These are phyloP conservation scores for Typhlichthys subterraneus DNA, from an alignment of 2,797 vertebrate genomes.

Conservation along the genomic window DNA sequence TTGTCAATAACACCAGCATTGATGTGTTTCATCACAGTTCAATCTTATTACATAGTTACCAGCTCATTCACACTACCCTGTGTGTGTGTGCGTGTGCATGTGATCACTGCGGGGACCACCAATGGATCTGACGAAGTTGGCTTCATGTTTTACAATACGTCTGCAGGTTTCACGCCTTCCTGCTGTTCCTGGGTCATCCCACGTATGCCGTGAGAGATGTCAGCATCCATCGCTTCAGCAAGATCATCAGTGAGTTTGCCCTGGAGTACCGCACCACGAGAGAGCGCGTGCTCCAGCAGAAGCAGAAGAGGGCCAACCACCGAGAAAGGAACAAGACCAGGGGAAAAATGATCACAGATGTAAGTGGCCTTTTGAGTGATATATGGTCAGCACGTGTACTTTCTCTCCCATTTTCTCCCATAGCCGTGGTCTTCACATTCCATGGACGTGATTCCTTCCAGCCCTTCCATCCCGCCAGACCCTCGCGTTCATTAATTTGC, in stretches of 20 bases:
- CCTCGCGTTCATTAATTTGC: slow-evolving; percentile 20
- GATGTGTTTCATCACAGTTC: too few relatives aligned
- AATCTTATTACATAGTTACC: too few relatives aligned
- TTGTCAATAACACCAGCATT: too few relatives aligned
- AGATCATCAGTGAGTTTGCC: slow-evolving; percentile 94
- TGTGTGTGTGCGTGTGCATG: too few relatives aligned
- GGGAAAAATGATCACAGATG: slow-evolving; percentile 99
- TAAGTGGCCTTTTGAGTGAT: slow-evolving; percentile 73
- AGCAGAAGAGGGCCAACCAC: slow-evolving; percentile 96
- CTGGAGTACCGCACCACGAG: slow-evolving; percentile 96
- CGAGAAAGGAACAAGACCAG: slow-evolving; percentile 97
- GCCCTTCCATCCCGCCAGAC: slow-evolving; percentile 14
- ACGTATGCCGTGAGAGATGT: slow-evolving; percentile 88
- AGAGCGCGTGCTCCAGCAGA: slow-evolving; percentile 94
- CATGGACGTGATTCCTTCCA: too few relatives aligned
- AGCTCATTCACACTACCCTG: too few relatives aligned
- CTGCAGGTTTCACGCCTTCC: slow-evolving; percentile 92
- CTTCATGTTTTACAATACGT: slow-evolving; percentile 12
- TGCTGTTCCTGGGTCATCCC: slow-evolving; percentile 95
- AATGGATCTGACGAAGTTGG: background rate
- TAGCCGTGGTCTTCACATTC: too few relatives aligned
- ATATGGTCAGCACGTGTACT: too few relatives aligned
- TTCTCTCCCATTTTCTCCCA: too few relatives aligned
- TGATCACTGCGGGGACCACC: background rate
- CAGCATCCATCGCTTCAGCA: slow-evolving; percentile 95